phyloP scores from a whole-genome alignment of 1,140 invertebrate species.

The Melitaea cinxia region DNA sequence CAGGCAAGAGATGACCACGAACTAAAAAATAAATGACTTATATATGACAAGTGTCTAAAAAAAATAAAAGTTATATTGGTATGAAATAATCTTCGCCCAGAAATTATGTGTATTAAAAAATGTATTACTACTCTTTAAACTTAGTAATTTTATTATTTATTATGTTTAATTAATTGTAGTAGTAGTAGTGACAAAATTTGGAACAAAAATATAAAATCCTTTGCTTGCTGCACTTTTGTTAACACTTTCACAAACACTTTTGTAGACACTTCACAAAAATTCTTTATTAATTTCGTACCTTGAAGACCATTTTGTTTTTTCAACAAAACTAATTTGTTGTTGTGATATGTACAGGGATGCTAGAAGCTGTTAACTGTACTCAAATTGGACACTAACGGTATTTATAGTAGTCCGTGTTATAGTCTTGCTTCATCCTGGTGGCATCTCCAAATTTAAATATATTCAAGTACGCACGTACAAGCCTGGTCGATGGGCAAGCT shows the following conservation, averaged over 20 bases:
- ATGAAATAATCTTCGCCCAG: no score
- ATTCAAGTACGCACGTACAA: constrained; percentile 80
- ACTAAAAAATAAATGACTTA: constrained; percentile 43
- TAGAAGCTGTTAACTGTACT: constrained; percentile 70
- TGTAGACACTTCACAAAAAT: constrained; percentile 58
- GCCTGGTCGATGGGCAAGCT: constrained; percentile 59
- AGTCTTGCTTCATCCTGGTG: constrained; percentile 70
- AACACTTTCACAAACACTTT: constrained; percentile 57
- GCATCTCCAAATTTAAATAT: constrained; percentile 81
- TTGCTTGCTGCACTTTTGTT: constrained; percentile 16
- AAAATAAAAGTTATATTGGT: no score
- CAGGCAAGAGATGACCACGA: constrained; percentile 66
- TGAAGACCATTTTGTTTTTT: constrained; percentile 68
- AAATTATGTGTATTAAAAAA: no score
- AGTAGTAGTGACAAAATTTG: no score
- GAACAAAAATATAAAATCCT: neutral
- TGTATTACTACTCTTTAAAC: no score
- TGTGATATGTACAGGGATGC: constrained; percentile 66
- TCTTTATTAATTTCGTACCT: constrained; percentile 62
- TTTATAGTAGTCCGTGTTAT: constrained; percentile 63
- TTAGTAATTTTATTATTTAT: neutral
- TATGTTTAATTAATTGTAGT: neutral
- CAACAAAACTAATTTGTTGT: no score
- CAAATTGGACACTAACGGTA: constrained; percentile 62
- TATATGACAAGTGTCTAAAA: neutral